A percentile compares a stretch with the other conserved stretches of the same genome.
phyloP scores from a whole-genome alignment of 2,113 vertebrate genomes.

The Aplodontia rufa region DNA sequence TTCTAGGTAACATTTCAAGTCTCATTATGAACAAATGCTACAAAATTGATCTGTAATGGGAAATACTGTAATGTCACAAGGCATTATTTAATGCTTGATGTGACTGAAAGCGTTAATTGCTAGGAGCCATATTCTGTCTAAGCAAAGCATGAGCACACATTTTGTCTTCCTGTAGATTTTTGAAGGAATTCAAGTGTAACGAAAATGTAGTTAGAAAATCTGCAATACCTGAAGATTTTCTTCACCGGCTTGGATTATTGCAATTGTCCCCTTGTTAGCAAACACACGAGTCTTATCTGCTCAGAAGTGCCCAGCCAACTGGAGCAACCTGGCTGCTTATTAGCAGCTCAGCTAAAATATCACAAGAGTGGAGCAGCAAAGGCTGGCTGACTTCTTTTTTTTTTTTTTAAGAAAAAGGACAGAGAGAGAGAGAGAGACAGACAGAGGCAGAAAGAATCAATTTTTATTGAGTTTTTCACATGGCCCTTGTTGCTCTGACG shows the following conservation, averaged over 20 bases:
- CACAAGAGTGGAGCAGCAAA: not conserved
- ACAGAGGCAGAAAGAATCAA: too few species aligned
- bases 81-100: slow-evolving; percentile 85
- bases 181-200: slow-evolving; percentile 75
- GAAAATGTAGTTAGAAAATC: slow-evolving; percentile 77
- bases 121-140: slow-evolving; percentile 84
- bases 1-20: slow-evolving; percentile 89
- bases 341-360: not conserved
- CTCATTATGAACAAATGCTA: slow-evolving; percentile 84
- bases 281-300: not conserved
- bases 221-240: slow-evolving; percentile 74
- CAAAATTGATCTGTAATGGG: slow-evolving; percentile 87
- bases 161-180: slow-evolving; percentile 79
- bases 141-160: slow-evolving; percentile 82
- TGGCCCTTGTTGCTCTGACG: too few species aligned
- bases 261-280: slow-evolving; percentile 6
- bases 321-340: not conserved
- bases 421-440: too few species aligned
- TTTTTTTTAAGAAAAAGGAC: too few species aligned
- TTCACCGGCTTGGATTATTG: not conserved
- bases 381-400: too few species aligned
- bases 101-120: slow-evolving; percentile 86
- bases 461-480: too few species aligned
- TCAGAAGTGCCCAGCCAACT: not conserved
- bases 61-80: slow-evolving; percentile 88